phyloP scores from a whole-genome alignment of 2,797 vertebrate genomes.

The Sorex maritimensis region DNA sequence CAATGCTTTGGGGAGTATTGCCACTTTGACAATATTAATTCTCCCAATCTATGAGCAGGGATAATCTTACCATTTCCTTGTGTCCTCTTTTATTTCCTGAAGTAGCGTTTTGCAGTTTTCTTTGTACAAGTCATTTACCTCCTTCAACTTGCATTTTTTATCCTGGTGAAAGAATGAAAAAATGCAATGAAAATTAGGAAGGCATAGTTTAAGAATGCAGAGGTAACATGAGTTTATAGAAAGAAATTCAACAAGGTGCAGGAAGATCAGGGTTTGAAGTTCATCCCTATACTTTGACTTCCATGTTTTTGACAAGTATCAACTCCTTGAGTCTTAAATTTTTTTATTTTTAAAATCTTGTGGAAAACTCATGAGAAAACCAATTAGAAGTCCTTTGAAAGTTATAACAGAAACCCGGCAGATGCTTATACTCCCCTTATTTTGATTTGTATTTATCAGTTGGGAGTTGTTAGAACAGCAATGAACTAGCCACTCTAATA shows the following conservation, averaged over 20 bases:
- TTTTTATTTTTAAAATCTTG: slow-evolving; percentile 53
- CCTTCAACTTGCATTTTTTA: neutral
- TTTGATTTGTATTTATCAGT: slow-evolving; percentile 59
- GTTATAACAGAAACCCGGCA: neutral
- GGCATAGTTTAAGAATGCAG: neutral
- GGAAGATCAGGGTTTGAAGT: neutral
- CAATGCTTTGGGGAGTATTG: too few relatives aligned
- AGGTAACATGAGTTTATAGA: neutral
- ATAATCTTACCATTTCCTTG: too few relatives aligned
- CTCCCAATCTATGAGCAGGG: too few relatives aligned
- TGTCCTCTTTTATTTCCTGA: too few relatives aligned
- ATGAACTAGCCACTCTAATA: neutral
- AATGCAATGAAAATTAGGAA: neutral
- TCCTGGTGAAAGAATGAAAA: neutral
- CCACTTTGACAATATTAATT: too few relatives aligned
- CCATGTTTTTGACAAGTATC: neutral
- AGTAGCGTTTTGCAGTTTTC: too few relatives aligned
- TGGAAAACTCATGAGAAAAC: slow-evolving; percentile 4
- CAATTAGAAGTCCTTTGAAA: slow-evolving; percentile 36
- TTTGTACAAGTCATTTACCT: too few relatives aligned
- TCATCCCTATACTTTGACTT: neutral
- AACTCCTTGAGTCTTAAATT: slow-evolving; percentile 28
- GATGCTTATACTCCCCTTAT: neutral
- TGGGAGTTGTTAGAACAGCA: slow-evolving; percentile 31
- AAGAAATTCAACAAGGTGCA: neutral